These are phyloP conservation scores for Helicoverpa assulta DNA, from an alignment of 2,888 invertebrate species.

Conservation along the genomic window DNA sequence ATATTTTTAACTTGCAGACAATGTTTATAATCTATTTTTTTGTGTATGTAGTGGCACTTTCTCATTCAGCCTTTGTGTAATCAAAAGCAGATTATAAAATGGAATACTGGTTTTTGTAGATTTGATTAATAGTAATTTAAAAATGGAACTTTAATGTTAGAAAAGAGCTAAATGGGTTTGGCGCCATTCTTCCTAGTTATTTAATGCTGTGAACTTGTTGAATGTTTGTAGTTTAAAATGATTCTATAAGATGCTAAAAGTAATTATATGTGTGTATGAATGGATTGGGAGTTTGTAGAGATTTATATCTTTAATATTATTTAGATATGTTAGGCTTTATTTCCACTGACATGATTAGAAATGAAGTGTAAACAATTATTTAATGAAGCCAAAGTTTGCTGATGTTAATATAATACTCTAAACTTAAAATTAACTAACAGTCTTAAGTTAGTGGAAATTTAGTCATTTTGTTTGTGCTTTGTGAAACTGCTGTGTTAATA, in stretches of 20 bases:
- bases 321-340: constrained; percentile 35
- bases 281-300: constrained; percentile 49
- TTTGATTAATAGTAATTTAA: constrained; percentile 16
- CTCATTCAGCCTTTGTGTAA: constrained; percentile 59
- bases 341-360: constrained; percentile 45
- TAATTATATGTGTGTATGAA: constrained; percentile 44
- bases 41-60: constrained; percentile 51
- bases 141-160: constrained; percentile 46
- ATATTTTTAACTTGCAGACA: constrained; percentile 60
- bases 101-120: constrained; percentile 36
- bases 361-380: constrained; percentile 18
- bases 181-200: constrained; percentile 48
- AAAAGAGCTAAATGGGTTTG: constrained; percentile 57
- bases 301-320: constrained; percentile 36
- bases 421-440: constrained; percentile 26
- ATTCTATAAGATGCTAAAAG: constrained; percentile 51
- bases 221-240: constrained; percentile 55
- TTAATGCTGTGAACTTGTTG: constrained; percentile 57
- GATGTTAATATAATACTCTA: constrained; percentile 42
- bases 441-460: constrained; percentile 54
- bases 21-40: constrained; percentile 59
- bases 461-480: constrained; percentile 61
- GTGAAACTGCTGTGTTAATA: constrained; percentile 63
- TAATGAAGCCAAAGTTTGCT: constrained; percentile 51
- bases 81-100: constrained; percentile 24